A percentile compares a stretch with the other conserved stretches of the same genome.
Evolutionary conservation across 2,888 invertebrate species (phyloP).

Genomic region (Pandemis cinnamomeana): DNA sequence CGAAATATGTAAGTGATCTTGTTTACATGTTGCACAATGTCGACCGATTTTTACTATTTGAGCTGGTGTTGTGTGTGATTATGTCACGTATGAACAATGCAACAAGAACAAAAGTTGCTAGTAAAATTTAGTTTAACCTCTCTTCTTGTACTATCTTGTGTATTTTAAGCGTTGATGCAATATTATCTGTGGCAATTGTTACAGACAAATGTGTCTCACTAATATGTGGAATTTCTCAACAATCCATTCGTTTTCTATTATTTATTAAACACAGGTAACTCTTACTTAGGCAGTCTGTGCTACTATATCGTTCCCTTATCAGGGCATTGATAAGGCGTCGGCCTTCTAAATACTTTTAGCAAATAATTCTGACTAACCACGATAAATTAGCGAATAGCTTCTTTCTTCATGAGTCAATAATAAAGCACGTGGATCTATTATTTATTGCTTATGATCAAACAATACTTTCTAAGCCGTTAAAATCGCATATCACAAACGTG

Average conservation of each 20-base stretch:
- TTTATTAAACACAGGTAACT: constrained; percentile 7
- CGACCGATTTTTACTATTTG: not conserved
- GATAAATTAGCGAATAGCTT: constrained; percentile 31
- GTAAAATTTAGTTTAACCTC: not conserved
- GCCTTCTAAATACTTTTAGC: constrained; percentile 25
- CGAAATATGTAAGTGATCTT: constrained; percentile 76
- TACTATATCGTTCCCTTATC: constrained; percentile 27
- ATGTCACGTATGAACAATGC: not conserved
- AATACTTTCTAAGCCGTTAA: no score
- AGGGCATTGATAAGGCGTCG: constrained; percentile 17
- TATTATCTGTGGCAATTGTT: no score
- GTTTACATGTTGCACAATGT: not conserved
- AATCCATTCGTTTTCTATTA: no score
- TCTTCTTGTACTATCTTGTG: not conserved
- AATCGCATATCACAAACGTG: no score
- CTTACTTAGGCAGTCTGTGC: constrained; percentile 2
- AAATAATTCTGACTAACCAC: constrained; percentile 32
- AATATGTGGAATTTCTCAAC: no score
- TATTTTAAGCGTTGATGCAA: not conserved
- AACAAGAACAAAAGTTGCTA: not conserved
- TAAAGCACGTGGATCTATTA: not conserved
- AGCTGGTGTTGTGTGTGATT: not conserved
- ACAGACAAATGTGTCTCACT: no score
- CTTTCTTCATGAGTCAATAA: constrained; percentile 12
- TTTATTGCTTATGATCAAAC: not conserved